A percentile compares a stretch with the other conserved stretches of the same genome.
These are phyloP conservation scores for Setophaga kirtlandii DNA, from an alignment of 2,113 vertebrate species.

Conservation along the genomic window DNA sequence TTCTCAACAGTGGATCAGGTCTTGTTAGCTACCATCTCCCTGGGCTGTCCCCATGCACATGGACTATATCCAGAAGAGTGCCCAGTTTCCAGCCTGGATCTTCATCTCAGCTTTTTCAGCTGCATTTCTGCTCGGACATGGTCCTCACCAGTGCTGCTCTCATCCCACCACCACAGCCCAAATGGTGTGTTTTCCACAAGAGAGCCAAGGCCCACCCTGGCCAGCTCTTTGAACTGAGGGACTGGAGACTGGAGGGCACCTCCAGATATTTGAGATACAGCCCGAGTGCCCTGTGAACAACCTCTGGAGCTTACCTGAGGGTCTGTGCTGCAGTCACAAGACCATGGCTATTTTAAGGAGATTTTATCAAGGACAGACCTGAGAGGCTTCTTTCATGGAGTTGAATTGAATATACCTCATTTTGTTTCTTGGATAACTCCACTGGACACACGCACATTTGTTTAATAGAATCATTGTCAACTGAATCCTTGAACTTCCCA, in stretches of 20 bases:
- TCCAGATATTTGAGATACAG: not conserved
- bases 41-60: not conserved
- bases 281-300: rapidly evolving
- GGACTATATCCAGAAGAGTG: not conserved
- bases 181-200: not conserved
- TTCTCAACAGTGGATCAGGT: not conserved
- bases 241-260: not conserved
- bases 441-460: not conserved
- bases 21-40: rapidly evolving
- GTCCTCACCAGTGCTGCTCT: not conserved
- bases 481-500: not conserved
- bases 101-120: not conserved
- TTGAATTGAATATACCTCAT: not conserved
- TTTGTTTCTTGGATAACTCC: not conserved
- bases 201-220: not conserved
- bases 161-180: not conserved
- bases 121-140: not conserved
- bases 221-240: not conserved
- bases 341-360: not conserved
- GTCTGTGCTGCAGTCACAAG: not conserved
- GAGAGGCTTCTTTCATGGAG: not conserved
- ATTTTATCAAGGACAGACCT: not conserved
- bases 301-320: not conserved
- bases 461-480: not conserved
- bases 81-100: not conserved